phyloP scores from a whole-genome alignment of 2,113 vertebrate species.

The Calyptommatus sinebrachiatus region DNA sequence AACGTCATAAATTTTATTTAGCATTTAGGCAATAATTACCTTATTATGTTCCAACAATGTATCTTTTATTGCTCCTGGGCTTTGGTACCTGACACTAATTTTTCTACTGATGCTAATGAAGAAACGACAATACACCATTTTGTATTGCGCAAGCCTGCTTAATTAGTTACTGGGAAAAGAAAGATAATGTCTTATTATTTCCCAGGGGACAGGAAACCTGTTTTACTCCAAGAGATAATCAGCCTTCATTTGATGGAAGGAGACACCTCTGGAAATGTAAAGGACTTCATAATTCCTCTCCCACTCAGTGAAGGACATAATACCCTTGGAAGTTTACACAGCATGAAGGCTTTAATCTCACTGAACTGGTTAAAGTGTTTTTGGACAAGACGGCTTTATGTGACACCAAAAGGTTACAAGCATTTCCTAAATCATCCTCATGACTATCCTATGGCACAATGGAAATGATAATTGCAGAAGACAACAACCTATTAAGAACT shows the following conservation, averaged over 20 bases:
- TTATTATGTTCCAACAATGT: conserved; percentile 44
- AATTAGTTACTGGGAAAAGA: conserved; percentile 53
- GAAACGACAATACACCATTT: conserved; percentile 46
- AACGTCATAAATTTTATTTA: conserved; percentile 10
- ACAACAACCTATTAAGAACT: no score
- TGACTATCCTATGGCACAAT: no score
- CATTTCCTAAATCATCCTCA: no score
- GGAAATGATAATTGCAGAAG: no score
- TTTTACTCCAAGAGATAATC: conserved; percentile 56
- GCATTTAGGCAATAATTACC: conserved; percentile 52
- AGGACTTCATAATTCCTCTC: conserved; percentile 28
- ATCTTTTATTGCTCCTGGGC: conserved; percentile 34
- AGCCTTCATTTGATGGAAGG: conserved; percentile 31
- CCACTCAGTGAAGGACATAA: conserved; percentile 42
- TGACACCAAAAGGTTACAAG: no score
- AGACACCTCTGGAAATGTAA: conserved; percentile 37
- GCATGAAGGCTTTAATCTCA: conserved; percentile 11
- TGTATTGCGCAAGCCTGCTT: conserved; percentile 36
- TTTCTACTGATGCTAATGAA: conserved; percentile 39
- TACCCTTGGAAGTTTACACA: conserved; percentile 2
- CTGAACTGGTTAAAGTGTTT: background rate
- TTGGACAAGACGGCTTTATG: background rate
- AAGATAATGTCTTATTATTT: conserved; percentile 55
- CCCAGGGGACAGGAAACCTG: conserved; percentile 33
- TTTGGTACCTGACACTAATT: conserved; percentile 47